Evolutionary conservation across 2,113 vertebrate species (phyloP), one percentile per base, ranked within the genome.

Genomic region (Octodon degus): DNA sequence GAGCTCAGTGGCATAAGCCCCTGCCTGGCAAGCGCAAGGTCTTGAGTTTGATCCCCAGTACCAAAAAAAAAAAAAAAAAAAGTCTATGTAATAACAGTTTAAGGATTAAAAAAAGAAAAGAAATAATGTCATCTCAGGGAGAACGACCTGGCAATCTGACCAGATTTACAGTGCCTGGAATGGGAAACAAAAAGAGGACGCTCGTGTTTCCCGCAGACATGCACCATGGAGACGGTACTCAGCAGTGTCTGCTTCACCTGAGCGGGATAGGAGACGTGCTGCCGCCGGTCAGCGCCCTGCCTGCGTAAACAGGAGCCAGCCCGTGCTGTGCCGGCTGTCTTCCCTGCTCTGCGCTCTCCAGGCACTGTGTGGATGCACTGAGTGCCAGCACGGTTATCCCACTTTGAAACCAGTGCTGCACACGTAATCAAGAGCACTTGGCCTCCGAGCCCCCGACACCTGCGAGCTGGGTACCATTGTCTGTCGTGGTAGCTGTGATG

Each of bases 401-500:
- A 50, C 97, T 97, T 94, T 94, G 95, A 84, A 91, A 55, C 84
- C 90, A 17, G 10, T 27, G 84, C 81, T 14, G 22, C 40, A 63
- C 30, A 53, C 47, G 91, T 85, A 89, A 96, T 97, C 95, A 97
- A 89, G 83, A 88, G 88, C 89, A 96, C 93, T 94, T 24, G 85
- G 1, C 25, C 30, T 85, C 94, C 55, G 70, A 88, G 93, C 37
- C 79, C 24, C 72, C 0, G 0, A 58, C 81, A 82, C 89, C 4
- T 67, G 79, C 1, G 5, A 62, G 2, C 92, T 22, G 77, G 89
- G 55, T 22, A 30, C 79, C 87, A 70, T 72, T 92, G 95, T 94
- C 83, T 92, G 95, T 89, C 83, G 72, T 86, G 88, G 81, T 86
- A n/a, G 96, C 95, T 94, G 60, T 91, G 92, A 97, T 97, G 90